phyloP scores from a whole-genome alignment of 1,140 invertebrate species.

The Riptortus pedestris region DNA sequence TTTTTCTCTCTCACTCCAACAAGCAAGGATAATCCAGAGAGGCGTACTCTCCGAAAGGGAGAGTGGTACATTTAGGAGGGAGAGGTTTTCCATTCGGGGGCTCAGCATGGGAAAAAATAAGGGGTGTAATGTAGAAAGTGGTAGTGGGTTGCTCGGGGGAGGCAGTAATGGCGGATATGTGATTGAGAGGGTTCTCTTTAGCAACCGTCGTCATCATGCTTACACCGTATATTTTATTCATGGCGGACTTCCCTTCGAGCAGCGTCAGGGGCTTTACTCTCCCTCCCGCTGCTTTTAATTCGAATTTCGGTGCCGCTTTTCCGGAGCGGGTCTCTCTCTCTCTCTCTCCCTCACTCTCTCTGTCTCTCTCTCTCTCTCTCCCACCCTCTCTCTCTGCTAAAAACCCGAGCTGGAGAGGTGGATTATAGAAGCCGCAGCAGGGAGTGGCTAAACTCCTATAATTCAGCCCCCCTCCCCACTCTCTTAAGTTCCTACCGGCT shows the following conservation, averaged over 20 bases:
- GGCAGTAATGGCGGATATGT: slow-evolving; percentile 11
- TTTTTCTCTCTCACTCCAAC: no score
- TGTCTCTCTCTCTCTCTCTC: not conserved
- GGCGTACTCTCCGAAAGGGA: no score
- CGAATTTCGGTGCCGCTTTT: slow-evolving; percentile 23
- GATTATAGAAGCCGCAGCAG: no score
- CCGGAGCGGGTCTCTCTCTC: not conserved
- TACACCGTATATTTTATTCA: slow-evolving; percentile 12
- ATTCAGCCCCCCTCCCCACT: not conserved
- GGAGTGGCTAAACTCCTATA: slow-evolving; percentile 11
- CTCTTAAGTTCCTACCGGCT: not conserved
- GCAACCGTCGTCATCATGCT: slow-evolving; percentile 10
- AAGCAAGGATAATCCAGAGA: no score
- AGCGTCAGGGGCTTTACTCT: no score
- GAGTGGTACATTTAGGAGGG: no score
- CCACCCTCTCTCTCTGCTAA: not conserved
- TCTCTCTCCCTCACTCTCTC: not conserved
- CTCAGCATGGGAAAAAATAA: no score
- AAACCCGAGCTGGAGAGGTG: no score
- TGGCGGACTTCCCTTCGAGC: not conserved
- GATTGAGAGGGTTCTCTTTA: slow-evolving; percentile 14
- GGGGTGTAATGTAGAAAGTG: no score
- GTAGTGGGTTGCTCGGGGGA: not conserved
- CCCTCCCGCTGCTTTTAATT: slow-evolving; percentile 19
- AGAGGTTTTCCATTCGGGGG: no score